Evolutionary conservation across 2,113 vertebrate species (phyloP).

Genomic region (Clarias macrocephalus): DNA sequence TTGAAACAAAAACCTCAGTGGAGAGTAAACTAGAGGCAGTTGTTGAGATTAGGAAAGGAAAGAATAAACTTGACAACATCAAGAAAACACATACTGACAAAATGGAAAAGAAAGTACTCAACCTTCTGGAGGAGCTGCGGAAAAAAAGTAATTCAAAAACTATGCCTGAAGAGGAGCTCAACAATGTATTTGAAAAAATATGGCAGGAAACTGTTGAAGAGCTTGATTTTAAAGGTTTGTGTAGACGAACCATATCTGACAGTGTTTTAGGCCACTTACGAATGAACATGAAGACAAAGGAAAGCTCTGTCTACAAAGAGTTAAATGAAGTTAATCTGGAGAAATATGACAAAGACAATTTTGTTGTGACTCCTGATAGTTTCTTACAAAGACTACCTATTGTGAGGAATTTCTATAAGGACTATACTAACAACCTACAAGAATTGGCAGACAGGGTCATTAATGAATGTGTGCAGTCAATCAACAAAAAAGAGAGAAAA

Average conservation of each 20-base stretch:
- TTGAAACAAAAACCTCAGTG: constrained; percentile 37
- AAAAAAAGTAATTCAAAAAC: constrained; percentile 6
- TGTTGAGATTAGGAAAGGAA: constrained; percentile 48
- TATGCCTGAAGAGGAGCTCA: constrained; percentile 36
- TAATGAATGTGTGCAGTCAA: rapidly evolving
- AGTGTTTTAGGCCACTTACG: background rate
- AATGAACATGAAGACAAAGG: constrained; percentile 25
- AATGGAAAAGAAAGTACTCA: constrained; percentile 46
- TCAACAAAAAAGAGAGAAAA: rapidly evolving
- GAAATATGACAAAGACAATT: background rate
- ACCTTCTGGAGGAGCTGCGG: constrained; percentile 46
- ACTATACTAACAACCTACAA: background rate
- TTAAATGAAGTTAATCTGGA: rapidly evolving
- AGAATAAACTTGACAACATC: constrained; percentile 45
- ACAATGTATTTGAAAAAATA: constrained; percentile 52
- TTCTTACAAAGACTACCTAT: rapidly evolving
- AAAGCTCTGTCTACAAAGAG: background rate
- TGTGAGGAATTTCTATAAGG: rapidly evolving
- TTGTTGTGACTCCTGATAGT: background rate
- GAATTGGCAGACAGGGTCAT: constrained; percentile 31
- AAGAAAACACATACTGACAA: constrained; percentile 41
- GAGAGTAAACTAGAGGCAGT: constrained; percentile 30
- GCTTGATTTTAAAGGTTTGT: background rate
- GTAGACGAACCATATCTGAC: background rate
- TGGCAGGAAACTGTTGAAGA: constrained; percentile 36